These are phyloP conservation scores for Callaeas wilsoni DNA, from an alignment of 2,113 vertebrate species.

Conservation along the genomic window DNA sequence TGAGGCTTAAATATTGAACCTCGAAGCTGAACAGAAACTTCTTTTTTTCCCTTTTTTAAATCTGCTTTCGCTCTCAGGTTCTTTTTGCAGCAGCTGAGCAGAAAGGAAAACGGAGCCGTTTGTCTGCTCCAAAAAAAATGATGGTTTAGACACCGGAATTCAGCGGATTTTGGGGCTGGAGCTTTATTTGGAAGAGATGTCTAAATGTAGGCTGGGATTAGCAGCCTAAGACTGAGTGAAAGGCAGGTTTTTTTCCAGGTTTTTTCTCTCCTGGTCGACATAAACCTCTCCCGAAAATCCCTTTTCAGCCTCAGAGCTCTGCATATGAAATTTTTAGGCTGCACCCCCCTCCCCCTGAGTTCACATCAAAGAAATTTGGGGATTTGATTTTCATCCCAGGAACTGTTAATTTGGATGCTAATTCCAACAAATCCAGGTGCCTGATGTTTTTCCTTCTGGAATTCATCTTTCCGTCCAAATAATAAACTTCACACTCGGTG, in stretches of 20 bases:
- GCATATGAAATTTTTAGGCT: background rate
- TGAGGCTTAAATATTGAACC: background rate
- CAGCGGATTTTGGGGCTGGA: background rate
- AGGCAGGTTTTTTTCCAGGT: background rate
- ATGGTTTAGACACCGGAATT: rapidly evolving
- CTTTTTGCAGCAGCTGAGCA: no score
- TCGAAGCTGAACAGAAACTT: background rate
- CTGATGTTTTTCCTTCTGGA: background rate
- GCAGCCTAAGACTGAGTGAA: background rate
- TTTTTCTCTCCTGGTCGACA: background rate
- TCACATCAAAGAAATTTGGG: background rate
- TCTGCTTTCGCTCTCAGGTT: background rate
- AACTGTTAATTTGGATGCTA: background rate
- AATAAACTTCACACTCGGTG: background rate
- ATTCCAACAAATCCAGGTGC: background rate
- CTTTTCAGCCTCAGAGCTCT: background rate
- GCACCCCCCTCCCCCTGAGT: no score
- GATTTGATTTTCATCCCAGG: background rate
- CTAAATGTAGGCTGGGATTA: background rate
- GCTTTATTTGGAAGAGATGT: background rate
- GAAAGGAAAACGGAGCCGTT: background rate
- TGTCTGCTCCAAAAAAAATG: background rate
- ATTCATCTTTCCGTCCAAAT: background rate
- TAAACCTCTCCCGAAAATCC: background rate
- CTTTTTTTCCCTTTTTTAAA: background rate